A percentile compares a stretch with the other conserved stretches of the same genome.
phyloP scores from a whole-genome alignment of 53 echinoderm and acorn worm genomes.

The Zoroaster sp. region DNA sequence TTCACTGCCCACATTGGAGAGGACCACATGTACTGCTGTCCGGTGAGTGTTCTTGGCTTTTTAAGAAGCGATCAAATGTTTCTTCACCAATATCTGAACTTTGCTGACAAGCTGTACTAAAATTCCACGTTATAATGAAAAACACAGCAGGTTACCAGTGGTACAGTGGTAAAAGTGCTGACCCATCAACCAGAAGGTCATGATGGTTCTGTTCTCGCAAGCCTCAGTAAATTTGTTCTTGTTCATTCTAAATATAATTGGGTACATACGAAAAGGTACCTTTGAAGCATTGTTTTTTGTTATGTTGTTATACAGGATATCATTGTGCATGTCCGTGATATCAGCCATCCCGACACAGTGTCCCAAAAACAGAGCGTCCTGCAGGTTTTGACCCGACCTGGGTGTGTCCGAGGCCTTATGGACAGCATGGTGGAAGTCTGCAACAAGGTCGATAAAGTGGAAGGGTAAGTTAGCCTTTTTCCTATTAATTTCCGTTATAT shows the following conservation, averaged over 20 bases:
- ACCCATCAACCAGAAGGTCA: background rate
- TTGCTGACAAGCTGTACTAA: too few species aligned
- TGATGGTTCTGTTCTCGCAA: background rate
- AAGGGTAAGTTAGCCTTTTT: slow-evolving; percentile 35
- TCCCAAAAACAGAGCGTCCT: slow-evolving; percentile 68
- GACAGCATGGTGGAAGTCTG: slow-evolving; percentile 84
- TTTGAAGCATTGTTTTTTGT: background rate
- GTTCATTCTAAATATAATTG: background rate
- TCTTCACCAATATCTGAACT: too few species aligned
- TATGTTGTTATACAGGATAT: slow-evolving; percentile 66
- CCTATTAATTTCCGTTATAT: too few species aligned
- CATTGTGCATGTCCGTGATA: slow-evolving; percentile 78
- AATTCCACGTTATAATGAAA: too few species aligned
- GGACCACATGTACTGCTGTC: too few species aligned
- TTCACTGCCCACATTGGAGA: too few species aligned
- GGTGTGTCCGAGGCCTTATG: slow-evolving; percentile 56
- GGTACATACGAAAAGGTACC: background rate
- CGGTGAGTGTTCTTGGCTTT: too few species aligned
- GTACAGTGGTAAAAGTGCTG: too few species aligned
- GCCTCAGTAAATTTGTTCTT: background rate
- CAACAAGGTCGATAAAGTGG: slow-evolving; percentile 71
- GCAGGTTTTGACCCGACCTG: slow-evolving; percentile 65
- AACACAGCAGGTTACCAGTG: too few species aligned
- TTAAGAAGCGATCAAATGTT: too few species aligned
- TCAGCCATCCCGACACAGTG: slow-evolving; percentile 85